phyloP scores from a whole-genome alignment of 2,888 invertebrate genomes.

The Sinhomidia bicolor region DNA sequence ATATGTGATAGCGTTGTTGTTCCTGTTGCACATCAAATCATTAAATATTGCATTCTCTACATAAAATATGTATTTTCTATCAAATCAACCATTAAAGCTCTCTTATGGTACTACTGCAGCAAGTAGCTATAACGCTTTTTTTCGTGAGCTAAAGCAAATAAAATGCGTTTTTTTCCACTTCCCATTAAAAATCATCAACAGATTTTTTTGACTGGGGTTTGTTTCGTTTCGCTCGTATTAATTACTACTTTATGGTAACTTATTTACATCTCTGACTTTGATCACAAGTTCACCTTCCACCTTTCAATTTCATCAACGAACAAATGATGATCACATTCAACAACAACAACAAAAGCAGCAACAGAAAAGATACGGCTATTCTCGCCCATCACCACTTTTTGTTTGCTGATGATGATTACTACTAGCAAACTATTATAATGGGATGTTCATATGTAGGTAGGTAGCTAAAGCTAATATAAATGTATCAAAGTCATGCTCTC shows the following conservation, averaged over 20 bases:
- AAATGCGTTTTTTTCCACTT: not conserved
- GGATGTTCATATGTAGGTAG: slow-evolving; percentile 13
- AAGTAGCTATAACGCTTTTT: not conserved
- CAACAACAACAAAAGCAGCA: too few relatives aligned
- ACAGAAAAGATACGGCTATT: slow-evolving; percentile 14
- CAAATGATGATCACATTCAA: slow-evolving; percentile 27
- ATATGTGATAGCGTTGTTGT: not conserved
- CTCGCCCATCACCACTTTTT: slow-evolving; percentile 51
- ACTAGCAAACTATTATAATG: not conserved
- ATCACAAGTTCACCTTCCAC: slow-evolving; percentile 62
- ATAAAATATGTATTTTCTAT: slow-evolving; percentile 9
- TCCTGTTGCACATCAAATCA: slow-evolving; percentile 1
- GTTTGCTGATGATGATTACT: not conserved
- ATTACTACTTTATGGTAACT: slow-evolving; percentile 50
- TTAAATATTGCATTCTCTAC: not conserved
- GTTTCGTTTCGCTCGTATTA: slow-evolving; percentile 28
- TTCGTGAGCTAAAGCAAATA: not conserved
- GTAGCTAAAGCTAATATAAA: not conserved
- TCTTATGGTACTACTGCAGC: too few relatives aligned
- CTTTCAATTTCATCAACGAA: slow-evolving; percentile 53
- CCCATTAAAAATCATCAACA: slow-evolving; percentile 20
- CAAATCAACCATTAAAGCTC: slow-evolving; percentile 2
- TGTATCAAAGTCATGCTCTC: slow-evolving; percentile 16
- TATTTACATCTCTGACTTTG: slow-evolving; percentile 60
- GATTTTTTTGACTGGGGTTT: too few relatives aligned